Conservation (phyloP, 2,888 invertebrate genomes). For the Leptinotarsa haldemani region DNA sequence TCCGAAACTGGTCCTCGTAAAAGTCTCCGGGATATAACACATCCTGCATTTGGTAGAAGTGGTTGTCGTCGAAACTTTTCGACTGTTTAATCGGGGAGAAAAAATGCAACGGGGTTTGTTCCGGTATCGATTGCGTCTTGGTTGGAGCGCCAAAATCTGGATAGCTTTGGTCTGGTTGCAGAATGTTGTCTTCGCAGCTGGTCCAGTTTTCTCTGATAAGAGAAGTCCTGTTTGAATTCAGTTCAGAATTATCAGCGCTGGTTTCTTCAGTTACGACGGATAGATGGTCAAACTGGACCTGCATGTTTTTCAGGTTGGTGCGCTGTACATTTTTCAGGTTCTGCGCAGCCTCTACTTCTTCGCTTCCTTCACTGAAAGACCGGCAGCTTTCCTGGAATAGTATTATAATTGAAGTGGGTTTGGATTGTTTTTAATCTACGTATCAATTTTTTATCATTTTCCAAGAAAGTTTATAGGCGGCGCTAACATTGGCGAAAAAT, state of each 20-base stretch:
- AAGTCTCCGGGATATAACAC: conserved; percentile 46
- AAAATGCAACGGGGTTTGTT: conserved; percentile 51
- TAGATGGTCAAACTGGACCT: conserved; percentile 78
- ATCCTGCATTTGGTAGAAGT: conserved; percentile 49
- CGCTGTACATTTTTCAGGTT: conserved; percentile 66
- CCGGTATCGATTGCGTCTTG: conserved; percentile 54
- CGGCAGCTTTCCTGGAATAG: conserved; percentile 59
- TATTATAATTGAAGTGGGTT: neutral
- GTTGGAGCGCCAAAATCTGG: conserved; percentile 53
- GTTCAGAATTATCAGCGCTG: conserved; percentile 63
- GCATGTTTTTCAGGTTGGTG: conserved; percentile 66
- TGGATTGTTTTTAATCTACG: neutral
- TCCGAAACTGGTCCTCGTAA: conserved; percentile 32
- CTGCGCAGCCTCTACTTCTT: conserved; percentile 64
- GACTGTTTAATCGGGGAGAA: conserved; percentile 57
- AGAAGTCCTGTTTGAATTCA: conserved; percentile 55
- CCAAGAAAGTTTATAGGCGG: too few species aligned
- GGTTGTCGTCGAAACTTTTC: conserved; percentile 58
- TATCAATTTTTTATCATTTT: too few species aligned
- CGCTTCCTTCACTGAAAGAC: conserved; percentile 63
- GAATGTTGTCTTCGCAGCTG: conserved; percentile 54
- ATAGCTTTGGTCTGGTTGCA: conserved; percentile 64
- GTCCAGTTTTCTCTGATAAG: conserved; percentile 54
- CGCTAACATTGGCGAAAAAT: too few species aligned
- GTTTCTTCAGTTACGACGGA: conserved; percentile 83